Evolutionary conservation across 2,113 vertebrate species (phyloP), one percentile per base, ranked within the genome.

Genomic region (Ctenodactylus gundi): DNA sequence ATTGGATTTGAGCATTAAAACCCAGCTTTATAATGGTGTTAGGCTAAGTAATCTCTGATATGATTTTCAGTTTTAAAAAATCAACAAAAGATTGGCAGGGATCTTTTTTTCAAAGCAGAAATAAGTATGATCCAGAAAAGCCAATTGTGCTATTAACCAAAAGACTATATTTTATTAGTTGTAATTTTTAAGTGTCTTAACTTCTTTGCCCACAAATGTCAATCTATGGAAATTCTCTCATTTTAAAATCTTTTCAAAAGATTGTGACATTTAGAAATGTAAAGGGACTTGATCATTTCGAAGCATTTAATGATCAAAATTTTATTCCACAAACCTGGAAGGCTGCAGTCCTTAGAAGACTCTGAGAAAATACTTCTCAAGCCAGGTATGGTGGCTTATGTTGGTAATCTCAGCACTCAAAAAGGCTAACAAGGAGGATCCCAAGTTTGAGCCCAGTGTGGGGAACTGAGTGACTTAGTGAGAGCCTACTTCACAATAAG

Each of bases 111-210:
- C 12, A n/a, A n/a, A n/a, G n/a, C 27, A 77, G 41, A 44, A 36
- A 88, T 41, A 85, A 77, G 29, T 49, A 91, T 57, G 84, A 65
- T 15, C 12, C 58, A 84, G 65, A 93, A 91, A 70, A 70, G 31
- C 34, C n/a, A 82, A 49, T 85, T 92, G 12, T 89, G 51, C 83
- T 17, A 53, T 46, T 85, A 72, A 87, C 5, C 58, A 85, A 80
- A 25, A 76, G 70, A 31, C 53, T 84, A 91, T n/a, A 53, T 60
- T 82, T 91, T 65, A 62, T 81, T 90, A 29, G 68, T 39, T 72
- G 44, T 68, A 87, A 88, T 90, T 92, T 91, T 51, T 90, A 46
- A 84, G 73, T 87, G 81, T 92, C 46, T 76, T 88, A 55, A 73
- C 13, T 41, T 64, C 29, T 58, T 87, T 78, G 20, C 82, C 31